A percentile compares a stretch with the other conserved stretches of the same genome.
These are phyloP conservation scores for Melanotaenia maccullochi DNA, from an alignment of 2,797 vertebrate species.

Conservation along the genomic window DNA sequence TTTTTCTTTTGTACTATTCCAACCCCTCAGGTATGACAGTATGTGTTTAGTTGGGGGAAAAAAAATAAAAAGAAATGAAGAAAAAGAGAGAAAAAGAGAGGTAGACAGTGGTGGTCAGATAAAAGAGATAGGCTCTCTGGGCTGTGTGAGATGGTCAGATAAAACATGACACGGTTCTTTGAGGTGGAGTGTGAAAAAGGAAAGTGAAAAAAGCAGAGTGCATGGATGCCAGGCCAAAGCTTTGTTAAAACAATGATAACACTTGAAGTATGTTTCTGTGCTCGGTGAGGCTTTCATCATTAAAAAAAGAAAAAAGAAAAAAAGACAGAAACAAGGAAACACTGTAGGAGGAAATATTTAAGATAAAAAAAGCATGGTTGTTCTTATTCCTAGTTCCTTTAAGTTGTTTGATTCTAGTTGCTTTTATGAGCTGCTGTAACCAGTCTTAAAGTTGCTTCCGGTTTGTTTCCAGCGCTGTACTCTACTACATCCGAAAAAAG, in stretches of 20 bases:
- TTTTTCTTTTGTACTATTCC: constrained; percentile 20
- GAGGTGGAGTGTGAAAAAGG: constrained; percentile 70
- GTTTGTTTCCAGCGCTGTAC: constrained; percentile 22
- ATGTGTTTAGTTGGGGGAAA: constrained; percentile 35
- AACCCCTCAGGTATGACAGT: constrained; percentile 14
- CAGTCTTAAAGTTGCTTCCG: constrained; percentile 22
- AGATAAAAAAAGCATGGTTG: constrained; percentile 29
- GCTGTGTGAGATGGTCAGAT: constrained; percentile 76
- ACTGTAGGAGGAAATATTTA: constrained; percentile 23
- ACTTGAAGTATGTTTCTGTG: constrained; percentile 69
- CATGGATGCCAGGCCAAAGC: constrained; percentile 66
- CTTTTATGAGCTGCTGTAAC: constrained; percentile 34
- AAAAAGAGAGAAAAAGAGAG: constrained; percentile 56
- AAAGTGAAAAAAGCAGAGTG: constrained; percentile 55
- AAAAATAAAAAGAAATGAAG: constrained; percentile 5
- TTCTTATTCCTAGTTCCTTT: constrained; percentile 21
- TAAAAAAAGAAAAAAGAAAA: constrained; percentile 9
- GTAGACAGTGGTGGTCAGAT: constrained; percentile 71
- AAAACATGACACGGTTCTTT: constrained; percentile 79
- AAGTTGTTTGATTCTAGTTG: constrained; percentile 26
- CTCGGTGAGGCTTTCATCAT: constrained; percentile 69
- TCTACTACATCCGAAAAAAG: constrained; percentile 26
- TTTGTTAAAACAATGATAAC: constrained; percentile 76
- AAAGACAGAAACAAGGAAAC: constrained; percentile 45
- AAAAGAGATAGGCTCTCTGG: constrained; percentile 71